A percentile compares a stretch with the other conserved stretches of the same genome.
Conservation (phyloP, 2,113 vertebrate genomes). For the Sorex araneus region DNA sequence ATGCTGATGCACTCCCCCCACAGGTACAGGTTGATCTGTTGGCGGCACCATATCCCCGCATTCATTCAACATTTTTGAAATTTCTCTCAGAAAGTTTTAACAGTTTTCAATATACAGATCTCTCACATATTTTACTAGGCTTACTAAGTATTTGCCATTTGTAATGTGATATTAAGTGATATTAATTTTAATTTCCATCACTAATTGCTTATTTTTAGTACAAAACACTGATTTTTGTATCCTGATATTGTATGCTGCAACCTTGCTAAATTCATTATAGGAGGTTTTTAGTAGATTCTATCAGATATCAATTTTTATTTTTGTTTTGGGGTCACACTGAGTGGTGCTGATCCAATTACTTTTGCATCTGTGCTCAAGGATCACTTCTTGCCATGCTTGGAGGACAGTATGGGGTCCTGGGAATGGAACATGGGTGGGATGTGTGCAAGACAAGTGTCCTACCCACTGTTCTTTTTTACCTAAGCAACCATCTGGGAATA, state of each 20-base stretch:
- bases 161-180: not conserved
- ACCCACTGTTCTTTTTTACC: not conserved
- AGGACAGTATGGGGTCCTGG: too few relatives aligned
- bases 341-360: too few relatives aligned
- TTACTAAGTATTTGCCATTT: not conserved
- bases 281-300: not conserved
- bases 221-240: not conserved
- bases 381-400: too few relatives aligned
- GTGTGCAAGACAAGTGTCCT: too few relatives aligned
- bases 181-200: conserved; percentile 13
- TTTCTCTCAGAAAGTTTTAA: not conserved
- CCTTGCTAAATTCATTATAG: conserved; percentile 1
- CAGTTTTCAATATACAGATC: not conserved
- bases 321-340: not conserved
- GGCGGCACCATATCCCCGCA: not conserved
- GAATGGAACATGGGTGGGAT: too few relatives aligned
- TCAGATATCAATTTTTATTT: not conserved
- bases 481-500: not conserved
- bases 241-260: not conserved
- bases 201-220: not conserved
- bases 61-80: not conserved
- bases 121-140: not conserved
- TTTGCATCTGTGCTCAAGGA: too few relatives aligned
- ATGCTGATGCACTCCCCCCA: too few relatives aligned
- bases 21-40: too few relatives aligned